A percentile compares a stretch with the other conserved stretches of the same genome.
Evolutionary conservation across 2,113 vertebrate genomes (phyloP).

Genomic region (Regulus satrapa): DNA sequence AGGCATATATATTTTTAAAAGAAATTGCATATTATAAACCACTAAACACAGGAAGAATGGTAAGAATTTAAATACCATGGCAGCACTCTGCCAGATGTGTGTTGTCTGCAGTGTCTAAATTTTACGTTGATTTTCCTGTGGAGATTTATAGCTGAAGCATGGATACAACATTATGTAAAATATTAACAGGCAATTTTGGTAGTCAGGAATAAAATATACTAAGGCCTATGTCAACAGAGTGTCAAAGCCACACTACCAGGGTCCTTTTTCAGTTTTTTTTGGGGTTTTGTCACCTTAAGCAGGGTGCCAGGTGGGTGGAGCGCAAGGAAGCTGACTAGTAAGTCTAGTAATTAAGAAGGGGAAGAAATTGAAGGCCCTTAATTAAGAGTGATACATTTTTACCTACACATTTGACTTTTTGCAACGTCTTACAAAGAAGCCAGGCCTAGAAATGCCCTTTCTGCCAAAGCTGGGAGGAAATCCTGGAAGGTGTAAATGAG

Average conservation of each 20-base stretch:
- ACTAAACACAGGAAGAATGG: background rate
- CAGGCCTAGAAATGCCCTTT: background rate
- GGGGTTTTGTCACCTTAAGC: background rate
- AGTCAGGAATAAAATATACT: background rate
- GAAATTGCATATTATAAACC: background rate
- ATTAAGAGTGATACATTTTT: background rate
- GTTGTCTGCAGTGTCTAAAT: background rate
- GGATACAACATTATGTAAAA: background rate
- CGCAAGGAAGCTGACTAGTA: background rate
- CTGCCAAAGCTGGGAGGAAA: background rate
- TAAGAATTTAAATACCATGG: background rate
- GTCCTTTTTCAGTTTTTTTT: background rate
- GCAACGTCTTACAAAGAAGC: background rate
- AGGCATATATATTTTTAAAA: background rate
- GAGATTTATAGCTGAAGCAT: background rate
- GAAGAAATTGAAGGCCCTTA: background rate
- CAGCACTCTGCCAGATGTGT: background rate
- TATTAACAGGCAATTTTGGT: background rate
- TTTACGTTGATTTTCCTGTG: background rate
- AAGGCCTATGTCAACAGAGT: background rate
- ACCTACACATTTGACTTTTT: background rate
- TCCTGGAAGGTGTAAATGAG: background rate
- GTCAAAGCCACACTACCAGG: rapidly evolving
- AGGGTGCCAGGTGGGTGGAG: background rate
- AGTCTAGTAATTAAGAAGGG: too few relatives aligned